These are phyloP conservation scores for Protodeltote pygarga DNA, from an alignment of 2,888 invertebrate genomes.

Conservation along the genomic window DNA sequence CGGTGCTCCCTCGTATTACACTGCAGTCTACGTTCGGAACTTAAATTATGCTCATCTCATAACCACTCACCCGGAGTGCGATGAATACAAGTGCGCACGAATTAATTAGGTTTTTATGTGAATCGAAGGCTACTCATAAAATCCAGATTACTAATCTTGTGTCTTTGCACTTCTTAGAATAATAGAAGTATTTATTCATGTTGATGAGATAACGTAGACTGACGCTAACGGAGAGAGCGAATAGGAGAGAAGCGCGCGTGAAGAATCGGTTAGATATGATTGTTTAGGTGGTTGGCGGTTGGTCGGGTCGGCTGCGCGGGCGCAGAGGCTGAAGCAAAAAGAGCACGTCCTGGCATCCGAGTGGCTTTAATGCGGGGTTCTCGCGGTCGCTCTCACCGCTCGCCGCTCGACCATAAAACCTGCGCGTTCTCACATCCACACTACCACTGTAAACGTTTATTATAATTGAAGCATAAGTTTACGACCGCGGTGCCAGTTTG, in stretches of 20 bases:
- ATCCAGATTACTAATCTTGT: slow-evolving; percentile 11
- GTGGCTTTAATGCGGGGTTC: slow-evolving; percentile 63
- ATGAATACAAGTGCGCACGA: slow-evolving; percentile 47
- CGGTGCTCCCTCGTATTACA: slow-evolving; percentile 58
- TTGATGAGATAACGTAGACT: neutral
- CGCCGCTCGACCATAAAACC: slow-evolving; percentile 70
- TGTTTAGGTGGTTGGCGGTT: slow-evolving; percentile 31
- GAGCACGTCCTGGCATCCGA: slow-evolving; percentile 68
- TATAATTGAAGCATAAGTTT: slow-evolving; percentile 83
- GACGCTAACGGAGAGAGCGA: neutral
- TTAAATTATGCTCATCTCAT: slow-evolving; percentile 58
- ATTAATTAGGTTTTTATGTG: slow-evolving; percentile 51
- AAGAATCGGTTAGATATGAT: slow-evolving; percentile 40
- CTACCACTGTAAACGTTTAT: slow-evolving; percentile 77
- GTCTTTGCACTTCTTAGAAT: slow-evolving; percentile 15
- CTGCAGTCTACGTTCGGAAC: slow-evolving; percentile 49
- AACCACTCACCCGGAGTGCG: slow-evolving; percentile 61
- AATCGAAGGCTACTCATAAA: slow-evolving; percentile 24
- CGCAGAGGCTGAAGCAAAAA: slow-evolving; percentile 64
- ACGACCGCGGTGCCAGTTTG: slow-evolving; percentile 74
- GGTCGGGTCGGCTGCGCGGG: slow-evolving; percentile 21
- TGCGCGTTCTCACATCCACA: slow-evolving; percentile 76
- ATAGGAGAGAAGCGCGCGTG: slow-evolving; percentile 11
- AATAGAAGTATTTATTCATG: slow-evolving; percentile 6
- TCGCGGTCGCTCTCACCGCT: slow-evolving; percentile 56